Evolutionary conservation across 2,888 invertebrate genomes (phyloP), one percentile per base, ranked within the genome.

Genomic region (Timema podura): DNA sequence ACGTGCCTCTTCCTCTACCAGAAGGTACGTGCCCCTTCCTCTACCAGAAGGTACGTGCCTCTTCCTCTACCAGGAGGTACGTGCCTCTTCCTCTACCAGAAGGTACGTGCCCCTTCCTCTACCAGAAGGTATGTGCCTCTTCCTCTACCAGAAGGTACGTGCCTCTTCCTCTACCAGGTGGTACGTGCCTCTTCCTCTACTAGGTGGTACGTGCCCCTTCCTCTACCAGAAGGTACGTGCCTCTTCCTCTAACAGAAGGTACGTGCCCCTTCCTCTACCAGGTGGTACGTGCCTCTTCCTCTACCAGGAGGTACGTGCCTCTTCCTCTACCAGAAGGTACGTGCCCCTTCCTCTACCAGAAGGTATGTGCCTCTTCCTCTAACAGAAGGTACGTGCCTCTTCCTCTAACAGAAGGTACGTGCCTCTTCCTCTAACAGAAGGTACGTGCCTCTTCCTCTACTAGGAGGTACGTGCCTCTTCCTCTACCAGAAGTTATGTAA

Each of bases 291-390:
- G 10, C 49, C 49, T 49, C 49, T 49, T 11, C n/a, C n/a, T n/a
- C n/a, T n/a, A n/a, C n/a, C n/a, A n/a, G n/a, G 3, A n/a, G n/a
- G n/a, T n/a, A 49, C 49, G 49, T 11, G 49, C 49, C 49, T 11
- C 49, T 49, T 49, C 49, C 10, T 49, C 49, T 49, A 49, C 49
- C 49, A 49, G 49, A 49, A 49, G 49, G 49, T 49, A 49, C 49
- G 49, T 10, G 10, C 49, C 49, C 11, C 49, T 49, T 11, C n/a
- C n/a, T n/a, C n/a, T n/a, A n/a, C n/a, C n/a, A n/a, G n/a, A n/a
- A n/a, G n/a, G n/a, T n/a, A 49, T 11, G 49, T 11, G 49, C 49
- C 49, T 11, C 49, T 49, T 49, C 49, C 10, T 49, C 49, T 49
- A 49, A 9, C 49, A 49, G 49, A 49, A 49, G 49, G 49, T 49